Evolutionary conservation across 37 sponge, comb jelly and placozoan genomes (phyloP).

Genomic region (Haliclona indistincta): DNA sequence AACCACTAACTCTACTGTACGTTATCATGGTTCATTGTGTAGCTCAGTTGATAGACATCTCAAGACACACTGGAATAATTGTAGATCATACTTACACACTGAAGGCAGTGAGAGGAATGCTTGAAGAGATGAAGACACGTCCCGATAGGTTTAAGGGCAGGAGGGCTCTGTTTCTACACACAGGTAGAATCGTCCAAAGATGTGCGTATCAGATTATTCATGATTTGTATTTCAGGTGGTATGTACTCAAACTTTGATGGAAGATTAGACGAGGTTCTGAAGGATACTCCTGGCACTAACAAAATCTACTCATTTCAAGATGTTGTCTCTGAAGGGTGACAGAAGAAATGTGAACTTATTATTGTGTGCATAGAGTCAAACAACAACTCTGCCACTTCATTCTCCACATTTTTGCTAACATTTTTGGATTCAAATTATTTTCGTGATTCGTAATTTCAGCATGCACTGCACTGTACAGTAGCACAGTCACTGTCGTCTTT

Average conservation of each 20-base stretch:
- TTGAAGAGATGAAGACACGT: constrained; percentile 60
- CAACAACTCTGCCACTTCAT: too few species aligned
- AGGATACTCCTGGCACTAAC: constrained; percentile 21
- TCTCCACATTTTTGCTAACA: too few species aligned
- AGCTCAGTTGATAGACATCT: constrained; percentile 48
- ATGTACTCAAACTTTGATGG: constrained; percentile 66
- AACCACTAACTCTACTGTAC: too few species aligned
- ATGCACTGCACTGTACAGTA: too few species aligned
- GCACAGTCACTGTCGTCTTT: too few species aligned
- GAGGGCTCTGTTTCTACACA: constrained; percentile 86
- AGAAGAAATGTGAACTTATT: too few species aligned
- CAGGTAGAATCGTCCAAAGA: too few species aligned
- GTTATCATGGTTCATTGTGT: background rate
- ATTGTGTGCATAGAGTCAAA: too few species aligned
- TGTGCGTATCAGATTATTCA: too few species aligned
- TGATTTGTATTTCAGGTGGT: constrained; percentile 44
- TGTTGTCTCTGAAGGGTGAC: too few species aligned
- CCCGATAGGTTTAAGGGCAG: constrained; percentile 71
- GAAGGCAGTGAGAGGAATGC: constrained; percentile 85
- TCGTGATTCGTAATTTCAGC: too few species aligned
- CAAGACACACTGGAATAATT: constrained; percentile 58
- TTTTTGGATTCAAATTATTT: too few species aligned
- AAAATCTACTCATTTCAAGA: constrained; percentile 12
- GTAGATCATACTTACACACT: constrained; percentile 82
- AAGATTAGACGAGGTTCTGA: constrained; percentile 23